Conservation (phyloP, 2,888 invertebrate genomes). For the Drosophila pegasa region DNA sequence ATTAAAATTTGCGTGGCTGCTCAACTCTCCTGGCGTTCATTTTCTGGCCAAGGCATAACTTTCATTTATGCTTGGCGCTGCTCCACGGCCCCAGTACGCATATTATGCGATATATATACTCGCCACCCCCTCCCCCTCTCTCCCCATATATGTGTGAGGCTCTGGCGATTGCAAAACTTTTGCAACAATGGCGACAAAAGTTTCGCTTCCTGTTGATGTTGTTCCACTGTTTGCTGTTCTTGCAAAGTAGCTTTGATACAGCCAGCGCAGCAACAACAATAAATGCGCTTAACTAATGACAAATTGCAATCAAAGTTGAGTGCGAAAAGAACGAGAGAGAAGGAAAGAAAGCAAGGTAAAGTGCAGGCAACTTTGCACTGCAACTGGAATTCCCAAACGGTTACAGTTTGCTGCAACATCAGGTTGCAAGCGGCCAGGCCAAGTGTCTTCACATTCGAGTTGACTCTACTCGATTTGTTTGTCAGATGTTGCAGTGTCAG, state of each 20-base stretch:
- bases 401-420: constrained; percentile 13
- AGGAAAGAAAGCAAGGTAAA: no score
- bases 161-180: constrained; percentile 80
- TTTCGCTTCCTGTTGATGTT: constrained; percentile 54
- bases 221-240: constrained; percentile 4
- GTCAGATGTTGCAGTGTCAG: background rate
- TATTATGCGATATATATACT: constrained; percentile 57
- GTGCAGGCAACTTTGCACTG: constrained; percentile 28
- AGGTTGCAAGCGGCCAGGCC: constrained; percentile 1
- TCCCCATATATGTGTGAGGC: constrained; percentile 57
- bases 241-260: constrained; percentile 18
- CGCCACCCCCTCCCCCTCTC: background rate
- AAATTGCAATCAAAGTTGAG: constrained; percentile 60
- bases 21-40: constrained; percentile 70
- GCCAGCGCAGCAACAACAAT: constrained; percentile 6
- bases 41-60: constrained; percentile 65
- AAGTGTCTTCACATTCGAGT: background rate
- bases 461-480: background rate
- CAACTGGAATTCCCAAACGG: constrained; percentile 28
- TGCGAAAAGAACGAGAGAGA: constrained; percentile 39
- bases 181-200: constrained; percentile 76
- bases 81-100: constrained; percentile 67
- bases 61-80: constrained; percentile 60
- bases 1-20: constrained; percentile 40
- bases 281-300: constrained; percentile 52